These are phyloP conservation scores for Lagorchestes hirsutus DNA, from an alignment of 2,797 vertebrate species.

Conservation along the genomic window DNA sequence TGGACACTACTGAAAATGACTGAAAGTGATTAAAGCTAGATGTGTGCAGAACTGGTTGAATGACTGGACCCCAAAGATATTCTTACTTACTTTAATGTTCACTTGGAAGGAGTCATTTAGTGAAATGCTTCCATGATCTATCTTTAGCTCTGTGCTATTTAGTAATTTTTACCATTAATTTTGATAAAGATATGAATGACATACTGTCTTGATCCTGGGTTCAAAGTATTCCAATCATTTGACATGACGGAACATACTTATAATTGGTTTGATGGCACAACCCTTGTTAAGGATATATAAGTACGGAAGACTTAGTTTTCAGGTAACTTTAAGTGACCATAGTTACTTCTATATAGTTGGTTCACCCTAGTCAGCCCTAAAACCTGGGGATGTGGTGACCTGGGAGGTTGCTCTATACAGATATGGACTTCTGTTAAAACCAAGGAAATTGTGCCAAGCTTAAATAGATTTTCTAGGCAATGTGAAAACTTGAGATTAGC, in stretches of 20 bases:
- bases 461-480: neutral
- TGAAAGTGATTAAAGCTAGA: neutral
- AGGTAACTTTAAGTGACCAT: neutral
- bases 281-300: neutral
- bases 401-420: neutral
- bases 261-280: neutral
- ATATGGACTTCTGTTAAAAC: neutral
- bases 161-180: neutral
- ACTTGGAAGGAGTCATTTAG: neutral
- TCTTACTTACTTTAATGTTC: neutral
- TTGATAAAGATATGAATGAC: neutral
- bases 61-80: neutral
- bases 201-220: neutral
- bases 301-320: neutral
- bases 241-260: neutral
- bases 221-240: neutral
- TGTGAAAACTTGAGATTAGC: neutral
- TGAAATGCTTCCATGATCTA: neutral
- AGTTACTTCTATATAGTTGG: neutral
- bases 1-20: neutral
- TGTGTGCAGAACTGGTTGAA: neutral
- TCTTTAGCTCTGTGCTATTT: neutral
- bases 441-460: neutral
- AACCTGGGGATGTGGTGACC: neutral
- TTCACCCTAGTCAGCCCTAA: neutral